A percentile compares a stretch with the other conserved stretches of the same genome.
Conservation (phyloP, 2,797 vertebrate species). For the Lycodopsis pacificus region DNA sequence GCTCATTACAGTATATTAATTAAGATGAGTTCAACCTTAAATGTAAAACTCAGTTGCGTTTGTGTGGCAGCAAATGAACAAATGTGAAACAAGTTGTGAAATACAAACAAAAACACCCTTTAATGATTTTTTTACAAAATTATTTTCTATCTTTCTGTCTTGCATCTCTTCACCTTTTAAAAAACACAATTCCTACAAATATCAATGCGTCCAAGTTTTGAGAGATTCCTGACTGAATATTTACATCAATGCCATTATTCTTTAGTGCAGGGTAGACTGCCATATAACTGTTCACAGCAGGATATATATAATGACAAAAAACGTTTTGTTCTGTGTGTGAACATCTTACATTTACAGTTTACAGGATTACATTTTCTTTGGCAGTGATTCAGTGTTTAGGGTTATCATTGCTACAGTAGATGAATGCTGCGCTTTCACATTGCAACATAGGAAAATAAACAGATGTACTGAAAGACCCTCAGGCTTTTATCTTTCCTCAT, state of each 20-base stretch:
- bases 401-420: conserved; percentile 1
- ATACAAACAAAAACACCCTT: conserved; percentile 36
- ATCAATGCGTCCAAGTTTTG: conserved; percentile 14
- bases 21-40: not conserved
- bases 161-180: conserved; percentile 14
- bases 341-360: conserved; percentile 12
- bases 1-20: not conserved
- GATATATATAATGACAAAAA: conserved; percentile 15
- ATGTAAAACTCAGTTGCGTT: not conserved
- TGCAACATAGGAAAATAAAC: conserved; percentile 22
- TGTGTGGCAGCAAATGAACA: not conserved
- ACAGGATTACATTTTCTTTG: conserved; percentile 10
- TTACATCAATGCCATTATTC: conserved; percentile 50
- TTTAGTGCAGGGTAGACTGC: conserved; percentile 31
- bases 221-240: conserved; percentile 49
- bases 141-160: conserved; percentile 16
- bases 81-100: conserved; percentile 12
- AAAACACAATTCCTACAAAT: conserved; percentile 33
- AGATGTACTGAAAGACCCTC: not conserved
- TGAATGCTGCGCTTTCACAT: conserved; percentile 31
- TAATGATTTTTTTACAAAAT: conserved; percentile 41
- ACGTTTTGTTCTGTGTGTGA: conserved; percentile 9
- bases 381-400: conserved; percentile 23
- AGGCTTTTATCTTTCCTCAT: conserved; percentile 71
- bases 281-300: conserved; percentile 12